Conservation (phyloP, 1,140 invertebrate species). For the Orius insidiosus region DNA sequence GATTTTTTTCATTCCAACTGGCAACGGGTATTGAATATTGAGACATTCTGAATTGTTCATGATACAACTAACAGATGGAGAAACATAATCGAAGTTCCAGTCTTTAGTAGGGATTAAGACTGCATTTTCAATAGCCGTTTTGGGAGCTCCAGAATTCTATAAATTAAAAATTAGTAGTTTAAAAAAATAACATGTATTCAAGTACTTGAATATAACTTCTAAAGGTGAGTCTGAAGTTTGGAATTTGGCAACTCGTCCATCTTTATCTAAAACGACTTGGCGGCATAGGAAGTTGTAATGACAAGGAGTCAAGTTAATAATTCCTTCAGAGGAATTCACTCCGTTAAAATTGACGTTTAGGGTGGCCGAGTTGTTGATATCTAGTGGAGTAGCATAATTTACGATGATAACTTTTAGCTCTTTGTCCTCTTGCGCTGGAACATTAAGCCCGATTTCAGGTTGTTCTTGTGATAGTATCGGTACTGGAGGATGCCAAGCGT, state of each 20-base stretch:
- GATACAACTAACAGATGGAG: slow-evolving; percentile 59
- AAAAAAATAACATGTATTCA: not conserved
- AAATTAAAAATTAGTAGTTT: not conserved
- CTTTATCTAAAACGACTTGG: slow-evolving; percentile 61
- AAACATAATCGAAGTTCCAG: slow-evolving; percentile 75
- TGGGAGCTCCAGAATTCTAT: not conserved
- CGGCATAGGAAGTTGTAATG: slow-evolving; percentile 68
- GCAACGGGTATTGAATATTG: slow-evolving; percentile 38
- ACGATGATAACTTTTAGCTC: slow-evolving; percentile 61
- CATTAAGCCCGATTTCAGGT: slow-evolving; percentile 46
- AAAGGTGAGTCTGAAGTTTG: no score
- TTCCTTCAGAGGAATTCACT: slow-evolving; percentile 30
- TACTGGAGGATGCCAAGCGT: slow-evolving; percentile 21
- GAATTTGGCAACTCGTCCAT: slow-evolving; percentile 41
- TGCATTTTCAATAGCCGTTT: slow-evolving; percentile 24
- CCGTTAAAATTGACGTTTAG: slow-evolving; percentile 24
- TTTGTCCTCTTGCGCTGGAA: slow-evolving; percentile 41
- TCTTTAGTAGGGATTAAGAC: slow-evolving; percentile 59
- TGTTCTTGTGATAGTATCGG: slow-evolving; percentile 46
- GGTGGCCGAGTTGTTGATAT: slow-evolving; percentile 28
- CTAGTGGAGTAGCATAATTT: slow-evolving; percentile 52
- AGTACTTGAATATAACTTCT: no score
- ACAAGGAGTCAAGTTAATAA: slow-evolving; percentile 51
- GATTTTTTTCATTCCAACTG: slow-evolving; percentile 69
- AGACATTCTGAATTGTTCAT: slow-evolving; percentile 1